Evolutionary conservation across 1,140 invertebrate genomes (phyloP), one percentile per base, ranked within the genome.

Genomic region (Odontomachus brunneus): DNA sequence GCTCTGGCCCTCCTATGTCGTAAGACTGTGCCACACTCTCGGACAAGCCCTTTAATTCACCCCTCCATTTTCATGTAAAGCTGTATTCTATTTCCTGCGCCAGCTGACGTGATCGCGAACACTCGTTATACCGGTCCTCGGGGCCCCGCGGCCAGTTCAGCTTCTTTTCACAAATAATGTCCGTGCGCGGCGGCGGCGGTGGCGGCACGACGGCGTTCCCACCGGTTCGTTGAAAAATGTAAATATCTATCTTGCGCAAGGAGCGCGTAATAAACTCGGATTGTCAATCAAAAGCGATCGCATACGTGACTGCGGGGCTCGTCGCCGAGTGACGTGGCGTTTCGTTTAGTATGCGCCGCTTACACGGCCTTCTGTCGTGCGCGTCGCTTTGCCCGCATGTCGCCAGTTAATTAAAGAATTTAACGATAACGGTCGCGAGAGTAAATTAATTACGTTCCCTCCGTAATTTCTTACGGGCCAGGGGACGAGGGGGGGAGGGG

Each of bases 41-140:
- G n/a, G 71, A 57, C 59, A 76, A 63, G 44, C 15, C 29, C 86
- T 63, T 85, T 82, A 78, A 88, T 88, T 85, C 76, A 24, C 19
- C 3, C 29, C 72, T 44, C 83, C 60, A 88, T 88, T 88, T 88
- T 88, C 80, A 85, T 88, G 83, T 81, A 88, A 88, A 88, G 19
- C n/a, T 82, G 66, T 26, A 67, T 71, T 75, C 82, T 59, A 69
- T 83, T 83, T 80, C 49, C 48, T 78, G 7, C 2, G 33, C 12
- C 38, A 33, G 14, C 15, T 53, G 69, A 83, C 81, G 53, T 75
- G 72, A 76, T 26, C 5, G 38, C 57, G 69, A 62, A 22, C 71
- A 82, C 81, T 83, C 26, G 73, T 83, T 76, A 76, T 65, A 83
- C 74, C 82, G 55, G 74, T 69, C 44, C 15, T 5, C 29, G 29